Conservation (phyloP, 2,888 invertebrate genomes). For the Nomada hirtipes region DNA sequence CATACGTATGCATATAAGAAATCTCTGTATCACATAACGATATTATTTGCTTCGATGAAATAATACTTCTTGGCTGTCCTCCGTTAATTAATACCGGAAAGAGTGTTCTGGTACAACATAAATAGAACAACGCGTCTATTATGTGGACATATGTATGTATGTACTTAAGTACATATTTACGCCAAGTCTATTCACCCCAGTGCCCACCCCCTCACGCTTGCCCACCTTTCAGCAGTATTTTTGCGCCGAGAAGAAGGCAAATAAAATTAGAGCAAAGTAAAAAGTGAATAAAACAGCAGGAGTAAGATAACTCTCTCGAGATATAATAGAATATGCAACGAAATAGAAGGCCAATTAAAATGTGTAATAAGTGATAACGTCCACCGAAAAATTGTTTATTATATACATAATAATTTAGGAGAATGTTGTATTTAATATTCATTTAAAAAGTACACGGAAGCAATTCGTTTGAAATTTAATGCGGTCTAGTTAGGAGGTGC, state of each 20-base stretch:
- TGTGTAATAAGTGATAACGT: neutral
- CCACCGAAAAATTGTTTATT: neutral
- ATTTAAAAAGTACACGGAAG: too few species aligned
- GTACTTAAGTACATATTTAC: neutral
- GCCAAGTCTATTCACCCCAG: slow-evolving; percentile 28
- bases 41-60: too few species aligned
- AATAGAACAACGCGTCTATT: slow-evolving; percentile 3
- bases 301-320: slow-evolving; percentile 43
- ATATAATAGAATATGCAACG: slow-evolving; percentile 7
- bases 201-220: neutral
- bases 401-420: too few species aligned
- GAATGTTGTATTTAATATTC: too few species aligned
- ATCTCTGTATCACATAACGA: too few species aligned
- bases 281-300: slow-evolving; percentile 34
- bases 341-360: slow-evolving; percentile 19
- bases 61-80: neutral
- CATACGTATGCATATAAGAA: too few species aligned
- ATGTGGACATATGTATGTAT: neutral
- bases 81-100: too few species aligned
- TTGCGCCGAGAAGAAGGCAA: slow-evolving; percentile 43
- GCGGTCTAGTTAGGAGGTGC: neutral
- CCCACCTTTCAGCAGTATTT: slow-evolving; percentile 51
- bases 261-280: slow-evolving; percentile 54
- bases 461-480: too few species aligned
- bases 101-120: too few species aligned